Conservation (phyloP, 2,797 vertebrate species). For the Pangasius djambal region DNA sequence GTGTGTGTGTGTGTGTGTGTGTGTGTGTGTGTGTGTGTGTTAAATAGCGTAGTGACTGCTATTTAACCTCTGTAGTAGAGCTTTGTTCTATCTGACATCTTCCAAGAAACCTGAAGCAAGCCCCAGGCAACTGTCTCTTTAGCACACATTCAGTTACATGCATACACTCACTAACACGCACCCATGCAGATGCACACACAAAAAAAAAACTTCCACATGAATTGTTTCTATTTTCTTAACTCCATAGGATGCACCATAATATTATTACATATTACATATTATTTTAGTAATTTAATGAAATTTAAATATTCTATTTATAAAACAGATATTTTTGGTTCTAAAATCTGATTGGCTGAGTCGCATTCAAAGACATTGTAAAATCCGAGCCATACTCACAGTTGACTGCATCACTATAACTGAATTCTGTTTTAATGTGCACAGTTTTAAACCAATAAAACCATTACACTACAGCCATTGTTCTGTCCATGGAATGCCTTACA, state of each 20-base stretch:
- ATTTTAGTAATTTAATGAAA: not conserved
- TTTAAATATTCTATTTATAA: not conserved
- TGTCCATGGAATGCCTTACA: not conserved
- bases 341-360: not conserved
- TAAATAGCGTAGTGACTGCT: not conserved
- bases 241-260: not conserved
- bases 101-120: not conserved
- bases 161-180: no score
- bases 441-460: not conserved
- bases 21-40: not conserved
- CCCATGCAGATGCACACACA: no score
- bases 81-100: not conserved
- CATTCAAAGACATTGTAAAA: not conserved
- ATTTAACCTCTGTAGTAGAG: not conserved
- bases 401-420: not conserved
- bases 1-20: not conserved
- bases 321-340: not conserved
- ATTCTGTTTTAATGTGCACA: not conserved
- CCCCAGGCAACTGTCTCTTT: not conserved
- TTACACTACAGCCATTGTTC: not conserved
- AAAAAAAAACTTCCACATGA: not conserved
- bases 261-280: not conserved
- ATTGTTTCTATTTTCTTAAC: not conserved
- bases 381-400: not conserved
- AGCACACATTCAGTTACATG: not conserved